Base-by-base conservation (phyloP, 2,113 vertebrate genomes). In the Thunnus maccoyii region DNA sequence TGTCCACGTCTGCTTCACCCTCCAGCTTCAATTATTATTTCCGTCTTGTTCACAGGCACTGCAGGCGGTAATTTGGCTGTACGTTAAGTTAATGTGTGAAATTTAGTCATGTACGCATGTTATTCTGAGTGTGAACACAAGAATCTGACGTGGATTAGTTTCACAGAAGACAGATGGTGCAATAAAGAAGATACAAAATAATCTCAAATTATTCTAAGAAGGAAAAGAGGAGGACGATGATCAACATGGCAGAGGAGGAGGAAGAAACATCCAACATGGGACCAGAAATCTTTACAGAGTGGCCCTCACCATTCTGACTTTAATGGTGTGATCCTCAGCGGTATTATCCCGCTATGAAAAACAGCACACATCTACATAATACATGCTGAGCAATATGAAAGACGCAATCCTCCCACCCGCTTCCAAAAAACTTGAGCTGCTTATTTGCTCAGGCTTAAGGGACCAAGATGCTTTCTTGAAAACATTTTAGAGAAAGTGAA, bases 351-450 rank as follows among this genome's bases (percentile, higher is more conserved):
- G 75, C 83, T 3, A 78, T 74, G 83, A 82, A 85, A 86, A 89
- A 83, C 81, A 85, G 51, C 68, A 81, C 73, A 74, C 74, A 82
- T 90, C 80, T 88, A 82, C 74, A 89, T 87, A 86, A 93, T 89
- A 87, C 75, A 88, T 87, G 82, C 76, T 73, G 71, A 86, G 82
- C 73, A 65, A 86, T 58, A 74, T 81, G 72, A 92, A 92, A 91
- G 77, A 72, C 17, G 18, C 74, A 84, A 62, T 89, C 82, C 83
- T 85, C 83, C 89, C 83, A 86, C 85, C 74, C 68, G n/a, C 60
- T 81, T 80, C 69, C 67, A 80, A 78, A 89, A 78, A 91, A 84
- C 71, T 76, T 48, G 44, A 91, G 84, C 85, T 70, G 60, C 67
- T 85, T 84, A 86, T 80, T 85, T 80, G 76, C 78, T 70, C 22